A percentile compares a stretch with the other conserved stretches of the same genome.
These are phyloP conservation scores for Mobula hypostoma DNA, from an alignment of 2,113 vertebrate species.

Conservation along the genomic window DNA sequence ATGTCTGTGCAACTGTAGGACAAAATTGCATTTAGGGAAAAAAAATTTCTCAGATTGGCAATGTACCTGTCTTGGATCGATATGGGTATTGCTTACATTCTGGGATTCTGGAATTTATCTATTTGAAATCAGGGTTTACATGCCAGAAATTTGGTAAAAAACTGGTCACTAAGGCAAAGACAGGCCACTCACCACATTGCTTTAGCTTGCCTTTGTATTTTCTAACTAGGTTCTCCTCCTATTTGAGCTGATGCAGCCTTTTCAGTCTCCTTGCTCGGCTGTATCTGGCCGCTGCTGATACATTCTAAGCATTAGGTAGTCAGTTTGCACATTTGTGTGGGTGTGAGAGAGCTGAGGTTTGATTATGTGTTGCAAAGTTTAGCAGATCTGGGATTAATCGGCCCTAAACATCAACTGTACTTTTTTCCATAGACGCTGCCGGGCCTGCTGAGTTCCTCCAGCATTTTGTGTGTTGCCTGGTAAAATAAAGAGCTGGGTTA, in stretches of 20 bases:
- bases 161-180: background rate
- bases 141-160: slow-evolving; percentile 18
- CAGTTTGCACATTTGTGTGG: background rate
- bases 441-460: no score
- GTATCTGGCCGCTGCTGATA: background rate
- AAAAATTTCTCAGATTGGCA: background rate
- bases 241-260: slow-evolving; percentile 15
- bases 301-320: background rate
- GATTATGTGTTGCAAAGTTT: background rate
- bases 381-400: background rate
- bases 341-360: background rate
- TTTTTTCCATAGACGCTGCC: no score
- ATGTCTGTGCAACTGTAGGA: background rate
- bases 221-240: background rate
- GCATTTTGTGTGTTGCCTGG: no score
- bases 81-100: background rate
- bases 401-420: background rate
- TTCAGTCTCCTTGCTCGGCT: background rate
- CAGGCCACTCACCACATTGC: background rate
- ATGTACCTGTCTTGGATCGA: background rate
- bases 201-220: slow-evolving; percentile 7
- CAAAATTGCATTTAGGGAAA: background rate
- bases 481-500: background rate
- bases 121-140: background rate
- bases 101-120: background rate